A percentile compares a stretch with the other conserved stretches of the same genome.
Evolutionary conservation across 2,888 invertebrate species (phyloP).

Genomic region (Pseudococcus viburni): DNA sequence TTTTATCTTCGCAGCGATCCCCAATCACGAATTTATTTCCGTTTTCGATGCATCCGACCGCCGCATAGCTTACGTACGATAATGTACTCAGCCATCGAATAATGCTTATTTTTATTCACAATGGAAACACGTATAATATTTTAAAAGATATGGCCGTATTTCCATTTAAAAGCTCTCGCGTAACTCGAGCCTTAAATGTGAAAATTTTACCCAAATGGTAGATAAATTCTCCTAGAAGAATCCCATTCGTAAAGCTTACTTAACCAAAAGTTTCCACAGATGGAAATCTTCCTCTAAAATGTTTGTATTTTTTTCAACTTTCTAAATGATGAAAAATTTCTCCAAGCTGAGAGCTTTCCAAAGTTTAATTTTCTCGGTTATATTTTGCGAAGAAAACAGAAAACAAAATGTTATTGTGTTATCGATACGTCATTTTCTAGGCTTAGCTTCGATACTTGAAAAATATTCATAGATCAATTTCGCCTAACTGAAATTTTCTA

Average conservation of each 20-base stretch:
- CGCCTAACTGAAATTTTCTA: not conserved
- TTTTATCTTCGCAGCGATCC: not conserved
- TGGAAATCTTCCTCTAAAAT: not conserved
- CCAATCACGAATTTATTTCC: constrained; percentile 39
- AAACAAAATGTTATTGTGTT: not conserved
- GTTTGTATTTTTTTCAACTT: not conserved
- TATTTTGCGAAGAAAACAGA: not conserved
- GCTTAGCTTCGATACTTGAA: not conserved
- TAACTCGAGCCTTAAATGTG: not conserved
- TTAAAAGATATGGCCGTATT: not conserved
- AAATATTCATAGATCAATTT: not conserved
- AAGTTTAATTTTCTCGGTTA: not conserved
- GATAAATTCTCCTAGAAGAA: not conserved
- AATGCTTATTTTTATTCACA: not conserved
- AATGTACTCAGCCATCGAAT: not conserved
- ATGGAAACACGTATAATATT: not conserved
- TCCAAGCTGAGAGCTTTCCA: not conserved
- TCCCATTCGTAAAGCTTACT: not conserved
- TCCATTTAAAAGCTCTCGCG: not conserved
- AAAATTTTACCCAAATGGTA: not conserved
- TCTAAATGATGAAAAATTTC: constrained; percentile 6
- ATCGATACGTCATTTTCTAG: not conserved
- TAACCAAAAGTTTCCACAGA: not conserved
- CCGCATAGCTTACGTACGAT: not conserved
- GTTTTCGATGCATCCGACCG: not conserved